Base-by-base conservation (phyloP, 1,140 invertebrate species). In the Chlorops oryzae region DNA sequence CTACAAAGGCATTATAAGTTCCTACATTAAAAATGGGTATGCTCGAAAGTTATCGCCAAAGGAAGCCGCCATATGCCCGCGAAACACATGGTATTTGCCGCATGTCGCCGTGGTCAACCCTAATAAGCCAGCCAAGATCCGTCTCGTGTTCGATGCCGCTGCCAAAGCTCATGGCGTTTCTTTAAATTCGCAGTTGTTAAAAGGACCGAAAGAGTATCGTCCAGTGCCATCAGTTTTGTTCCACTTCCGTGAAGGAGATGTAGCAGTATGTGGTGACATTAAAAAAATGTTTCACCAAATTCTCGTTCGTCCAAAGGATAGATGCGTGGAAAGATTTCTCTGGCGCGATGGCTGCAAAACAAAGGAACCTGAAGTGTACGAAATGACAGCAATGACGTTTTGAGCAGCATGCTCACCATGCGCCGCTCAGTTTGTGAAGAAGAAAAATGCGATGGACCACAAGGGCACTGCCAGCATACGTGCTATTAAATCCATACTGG, bases 351-450 rank as follows among this genome's bases (percentile, higher is more conserved):
- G n/a, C 41, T 12, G 70, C 2, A 28, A 56, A 24, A 12, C 25
- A 42, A 10, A 21, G 12, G 5, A 39, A 41, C 51, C 50, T 2
- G 48, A 52, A 0, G 46, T 48, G 13, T 70, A 62, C 39, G 22
- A 37, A 2, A 72, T 70, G 63, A 59, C 46, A 0, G 58, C 54
- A 0, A 55, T 73, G 43, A 61, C 65, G 1, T 73, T 73, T 39
- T 63, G 61, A 2, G 57, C 62, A 0, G 51, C 40, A 5, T 61
- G 55, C 6, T 70, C 64, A 5, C 63, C 62, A 1, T 57, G 49
- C 35, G 28, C 51, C 3, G 69, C 63, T 3, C 43, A 58, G n/a
- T 52, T 42, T 47, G 54, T 69, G 2, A 50, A 54, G 10, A 56
- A 67, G n/a, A n/a, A n/a, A n/a, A n/a, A n/a, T n/a, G n/a, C n/a